These are phyloP conservation scores for Ctenopoma multispine DNA, from an alignment of 2,797 vertebrate genomes.

Conservation along the genomic window DNA sequence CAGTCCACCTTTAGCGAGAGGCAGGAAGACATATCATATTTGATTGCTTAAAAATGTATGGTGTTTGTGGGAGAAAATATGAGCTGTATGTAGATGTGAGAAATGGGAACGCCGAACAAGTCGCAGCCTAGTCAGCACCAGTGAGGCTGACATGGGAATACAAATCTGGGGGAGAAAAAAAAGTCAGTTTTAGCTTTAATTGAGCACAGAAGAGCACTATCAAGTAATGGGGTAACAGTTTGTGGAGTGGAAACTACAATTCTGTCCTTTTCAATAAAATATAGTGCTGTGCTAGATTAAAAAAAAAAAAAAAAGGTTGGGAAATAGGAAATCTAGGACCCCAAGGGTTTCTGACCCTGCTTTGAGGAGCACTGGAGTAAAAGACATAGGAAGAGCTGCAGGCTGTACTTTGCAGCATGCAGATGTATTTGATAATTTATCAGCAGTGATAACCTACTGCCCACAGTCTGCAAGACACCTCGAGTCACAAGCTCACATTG, in stretches of 20 bases:
- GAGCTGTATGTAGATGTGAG: slow-evolving; percentile 38
- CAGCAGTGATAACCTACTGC: slow-evolving; percentile 55
- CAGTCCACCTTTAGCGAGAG: slow-evolving; percentile 37
- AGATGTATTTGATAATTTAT: slow-evolving; percentile 70
- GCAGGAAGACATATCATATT: slow-evolving; percentile 54
- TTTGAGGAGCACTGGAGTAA: slow-evolving; percentile 44
- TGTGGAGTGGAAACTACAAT: slow-evolving; percentile 49
- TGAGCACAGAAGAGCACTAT: slow-evolving; percentile 59
- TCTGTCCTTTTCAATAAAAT: slow-evolving; percentile 58
- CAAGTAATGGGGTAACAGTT: slow-evolving; percentile 34
- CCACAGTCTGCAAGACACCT: slow-evolving; percentile 39
- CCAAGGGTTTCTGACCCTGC: slow-evolving; percentile 48
- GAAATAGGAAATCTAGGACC: slow-evolving; percentile 51
- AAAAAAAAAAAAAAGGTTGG: slow-evolving; percentile 46
- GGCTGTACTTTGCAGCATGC: slow-evolving; percentile 43
- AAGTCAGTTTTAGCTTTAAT: slow-evolving; percentile 49
- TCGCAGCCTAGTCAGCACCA: slow-evolving; percentile 38
- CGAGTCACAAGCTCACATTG: slow-evolving; percentile 29
- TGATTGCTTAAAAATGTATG: slow-evolving; percentile 73
- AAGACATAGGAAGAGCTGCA: slow-evolving; percentile 45
- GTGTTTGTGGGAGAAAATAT: slow-evolving; percentile 57
- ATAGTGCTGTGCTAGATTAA: slow-evolving; percentile 27
- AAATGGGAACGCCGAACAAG: slow-evolving; percentile 42
- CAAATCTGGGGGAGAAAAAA: slow-evolving; percentile 3
- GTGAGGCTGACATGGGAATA: slow-evolving; percentile 38